Percentiles rank a stretch among this genome's conserved stretches.
phyloP scores from a whole-genome alignment of 2,113 vertebrate species.

The Laterallus jamaicensis region DNA sequence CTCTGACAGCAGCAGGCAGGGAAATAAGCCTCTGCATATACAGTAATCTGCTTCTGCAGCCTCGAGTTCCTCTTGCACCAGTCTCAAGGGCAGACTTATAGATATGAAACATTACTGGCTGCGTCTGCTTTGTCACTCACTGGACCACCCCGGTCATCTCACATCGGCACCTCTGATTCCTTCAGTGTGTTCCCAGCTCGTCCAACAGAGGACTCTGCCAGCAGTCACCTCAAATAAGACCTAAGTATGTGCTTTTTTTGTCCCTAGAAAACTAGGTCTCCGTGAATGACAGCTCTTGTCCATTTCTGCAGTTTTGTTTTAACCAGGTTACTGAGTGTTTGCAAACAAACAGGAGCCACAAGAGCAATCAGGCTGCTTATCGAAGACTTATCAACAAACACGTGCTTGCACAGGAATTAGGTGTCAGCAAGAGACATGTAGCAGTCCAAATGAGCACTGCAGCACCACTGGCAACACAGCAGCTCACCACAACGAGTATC shows the following conservation, averaged over 20 bases:
- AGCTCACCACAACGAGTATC: not conserved
- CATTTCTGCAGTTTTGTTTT: not conserved
- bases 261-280: not conserved
- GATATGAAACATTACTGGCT: not conserved
- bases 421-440: not conserved
- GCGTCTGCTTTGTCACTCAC: not conserved
- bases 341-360: not conserved
- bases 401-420: not conserved
- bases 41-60: not conserved
- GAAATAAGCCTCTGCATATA: not conserved
- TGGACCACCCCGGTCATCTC: not conserved
- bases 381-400: not conserved
- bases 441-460: rapidly evolving
- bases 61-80: not conserved
- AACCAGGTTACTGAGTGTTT: not conserved
- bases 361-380: not conserved
- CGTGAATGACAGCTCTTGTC: rapidly evolving
- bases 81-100: not conserved
- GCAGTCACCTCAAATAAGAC: not conserved
- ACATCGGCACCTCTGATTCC: not conserved
- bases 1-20: not conserved
- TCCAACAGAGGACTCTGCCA: not conserved
- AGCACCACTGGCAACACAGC: not conserved
- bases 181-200: not conserved
- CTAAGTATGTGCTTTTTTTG: not conserved